Evolutionary conservation across 2,113 vertebrate genomes (phyloP).

Genomic region (Anolis carolinensis): DNA sequence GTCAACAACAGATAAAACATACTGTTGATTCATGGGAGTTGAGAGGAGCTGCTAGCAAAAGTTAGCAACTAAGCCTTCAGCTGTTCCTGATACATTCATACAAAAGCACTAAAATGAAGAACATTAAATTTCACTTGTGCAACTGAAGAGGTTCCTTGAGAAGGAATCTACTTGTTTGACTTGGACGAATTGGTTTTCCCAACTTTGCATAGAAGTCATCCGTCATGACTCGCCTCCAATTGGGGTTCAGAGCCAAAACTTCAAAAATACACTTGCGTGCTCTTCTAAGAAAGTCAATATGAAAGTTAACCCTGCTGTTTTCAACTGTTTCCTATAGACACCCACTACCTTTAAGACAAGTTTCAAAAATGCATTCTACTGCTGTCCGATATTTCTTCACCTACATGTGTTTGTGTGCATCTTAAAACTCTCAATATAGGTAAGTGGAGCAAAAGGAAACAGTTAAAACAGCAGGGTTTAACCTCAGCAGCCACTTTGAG

Average conservation of each 20-base stretch:
- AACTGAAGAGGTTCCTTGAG: constrained; percentile 49
- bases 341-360: constrained; percentile 27
- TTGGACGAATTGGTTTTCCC: constrained; percentile 51
- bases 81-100: constrained; percentile 35
- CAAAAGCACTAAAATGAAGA: constrained; percentile 36
- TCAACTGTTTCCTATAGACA: constrained; percentile 70
- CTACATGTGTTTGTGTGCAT: constrained; percentile 49
- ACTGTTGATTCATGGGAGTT: not conserved
- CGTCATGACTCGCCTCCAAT: constrained; percentile 77
- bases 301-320: constrained; percentile 81
- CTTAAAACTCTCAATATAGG: constrained; percentile 54
- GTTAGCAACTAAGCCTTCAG: constrained; percentile 11
- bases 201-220: constrained; percentile 78
- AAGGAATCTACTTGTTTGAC: constrained; percentile 52
- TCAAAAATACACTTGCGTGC: constrained; percentile 81
- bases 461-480: constrained; percentile 86
- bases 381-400: constrained; percentile 4
- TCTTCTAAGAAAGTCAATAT: constrained; percentile 66
- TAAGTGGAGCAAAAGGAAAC: constrained; percentile 53
- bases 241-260: constrained; percentile 80
- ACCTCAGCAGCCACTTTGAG: constrained; percentile 93
- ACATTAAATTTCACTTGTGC: constrained; percentile 36
- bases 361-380: constrained; percentile 19
- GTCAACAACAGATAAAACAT: constrained; percentile 16
- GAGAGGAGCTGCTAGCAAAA: constrained; percentile 51